Conservation (phyloP, 2,113 vertebrate species). For the Gavialis gangeticus region DNA sequence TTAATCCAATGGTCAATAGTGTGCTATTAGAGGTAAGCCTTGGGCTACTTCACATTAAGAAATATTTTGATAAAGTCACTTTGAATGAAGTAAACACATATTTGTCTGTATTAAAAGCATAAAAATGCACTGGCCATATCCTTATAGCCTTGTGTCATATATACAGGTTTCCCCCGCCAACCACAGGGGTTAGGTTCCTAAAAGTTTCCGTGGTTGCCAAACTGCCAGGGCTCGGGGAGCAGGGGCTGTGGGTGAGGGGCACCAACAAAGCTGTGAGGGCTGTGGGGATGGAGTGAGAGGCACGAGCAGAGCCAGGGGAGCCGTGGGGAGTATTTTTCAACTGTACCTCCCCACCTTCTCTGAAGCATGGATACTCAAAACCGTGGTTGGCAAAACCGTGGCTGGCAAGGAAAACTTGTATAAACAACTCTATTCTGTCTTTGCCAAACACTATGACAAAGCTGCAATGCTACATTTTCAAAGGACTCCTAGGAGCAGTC, state of each 20-base stretch:
- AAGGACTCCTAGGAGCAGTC: constrained; percentile 20
- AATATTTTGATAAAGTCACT: not conserved
- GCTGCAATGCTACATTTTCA: constrained; percentile 40
- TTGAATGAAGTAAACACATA: not conserved
- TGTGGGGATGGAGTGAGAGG: too few species aligned
- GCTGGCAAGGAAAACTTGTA: not conserved
- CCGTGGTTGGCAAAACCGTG: too few species aligned
- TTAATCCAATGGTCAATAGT: constrained; percentile 90
- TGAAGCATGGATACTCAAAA: too few species aligned
- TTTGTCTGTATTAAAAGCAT: not conserved
- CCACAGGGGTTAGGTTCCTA: too few species aligned
- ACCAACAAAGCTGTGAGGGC: too few species aligned
- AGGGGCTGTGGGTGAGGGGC: too few species aligned
- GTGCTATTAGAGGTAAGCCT: constrained; percentile 90
- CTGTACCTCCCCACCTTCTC: too few species aligned
- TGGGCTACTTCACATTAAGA: not conserved
- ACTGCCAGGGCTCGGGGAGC: too few species aligned
- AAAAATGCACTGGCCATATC: not conserved
- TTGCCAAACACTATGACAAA: constrained; percentile 19
- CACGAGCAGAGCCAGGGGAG: too few species aligned
- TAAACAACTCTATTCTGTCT: not conserved
- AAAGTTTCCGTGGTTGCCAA: too few species aligned
- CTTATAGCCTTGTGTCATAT: not conserved
- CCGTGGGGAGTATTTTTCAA: too few species aligned
- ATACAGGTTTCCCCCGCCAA: too few species aligned